Evolutionary conservation across 2,113 vertebrate genomes (phyloP).

Genomic region (Lasiurus borealis): DNA sequence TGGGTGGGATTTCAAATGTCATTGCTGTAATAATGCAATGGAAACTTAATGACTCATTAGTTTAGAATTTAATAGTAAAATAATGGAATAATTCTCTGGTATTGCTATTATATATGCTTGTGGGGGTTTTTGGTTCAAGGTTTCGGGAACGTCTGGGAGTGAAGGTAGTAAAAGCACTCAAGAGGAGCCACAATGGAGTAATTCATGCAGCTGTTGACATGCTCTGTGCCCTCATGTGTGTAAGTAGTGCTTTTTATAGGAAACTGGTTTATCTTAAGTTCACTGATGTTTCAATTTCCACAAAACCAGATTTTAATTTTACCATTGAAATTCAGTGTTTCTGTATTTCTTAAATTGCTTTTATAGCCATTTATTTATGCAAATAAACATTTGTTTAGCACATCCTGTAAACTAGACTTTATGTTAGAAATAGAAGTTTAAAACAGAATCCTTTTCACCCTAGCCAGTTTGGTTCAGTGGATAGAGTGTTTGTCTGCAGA

Average conservation of each 20-base stretch:
- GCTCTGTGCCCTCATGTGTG: slow-evolving; percentile 99
- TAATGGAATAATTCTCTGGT: neutral
- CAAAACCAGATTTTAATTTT: slow-evolving; percentile 10
- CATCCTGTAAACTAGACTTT: neutral
- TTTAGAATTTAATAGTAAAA: slow-evolving; percentile 1
- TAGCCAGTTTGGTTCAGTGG: no score
- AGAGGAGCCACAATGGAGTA: slow-evolving; percentile 97
- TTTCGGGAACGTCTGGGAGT: slow-evolving; percentile 98
- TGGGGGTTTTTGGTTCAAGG: slow-evolving; percentile 84
- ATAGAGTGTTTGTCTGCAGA: no score
- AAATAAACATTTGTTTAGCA: neutral
- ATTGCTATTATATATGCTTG: slow-evolving; percentile 42
- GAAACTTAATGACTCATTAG: neutral
- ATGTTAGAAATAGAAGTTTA: neutral
- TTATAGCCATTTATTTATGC: slow-evolving; percentile 1
- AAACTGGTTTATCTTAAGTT: neutral
- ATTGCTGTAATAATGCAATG: neutral
- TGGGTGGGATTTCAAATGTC: neutral
- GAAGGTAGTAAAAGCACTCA: slow-evolving; percentile 98
- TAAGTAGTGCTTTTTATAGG: slow-evolving; percentile 87
- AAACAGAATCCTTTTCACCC: no score
- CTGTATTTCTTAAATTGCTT: neutral
- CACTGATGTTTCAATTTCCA: neutral
- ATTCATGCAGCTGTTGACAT: slow-evolving; percentile 98
- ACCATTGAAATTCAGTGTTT: neutral